A percentile compares a stretch with the other conserved stretches of the same genome.
phyloP scores from a whole-genome alignment of 1,140 invertebrate species.

The Lordiphosa collinella region DNA sequence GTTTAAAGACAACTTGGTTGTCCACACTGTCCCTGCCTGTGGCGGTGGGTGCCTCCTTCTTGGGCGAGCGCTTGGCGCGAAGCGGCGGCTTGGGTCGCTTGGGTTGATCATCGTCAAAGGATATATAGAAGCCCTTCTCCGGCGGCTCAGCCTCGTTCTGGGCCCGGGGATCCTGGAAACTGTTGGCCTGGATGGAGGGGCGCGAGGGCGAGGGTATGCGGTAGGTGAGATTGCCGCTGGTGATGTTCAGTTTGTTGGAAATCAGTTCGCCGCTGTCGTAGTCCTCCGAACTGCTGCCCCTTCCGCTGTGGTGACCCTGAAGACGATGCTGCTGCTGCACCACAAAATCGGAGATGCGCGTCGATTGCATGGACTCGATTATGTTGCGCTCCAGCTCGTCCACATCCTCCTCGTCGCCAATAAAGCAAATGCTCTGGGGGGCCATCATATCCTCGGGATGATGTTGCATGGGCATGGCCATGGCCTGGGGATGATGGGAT shows the following conservation, averaged over 20 bases:
- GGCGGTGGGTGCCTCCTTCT: slow-evolving; percentile 82
- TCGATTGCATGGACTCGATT: slow-evolving; percentile 73
- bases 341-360: slow-evolving; percentile 69
- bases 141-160: slow-evolving; percentile 80
- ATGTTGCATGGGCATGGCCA: slow-evolving; percentile 83
- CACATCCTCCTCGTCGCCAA: slow-evolving; percentile 84
- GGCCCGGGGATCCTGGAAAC: slow-evolving; percentile 83
- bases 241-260: slow-evolving; percentile 85
- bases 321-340: slow-evolving; percentile 59
- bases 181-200: slow-evolving; percentile 85
- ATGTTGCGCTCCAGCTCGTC: slow-evolving; percentile 77
- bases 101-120: slow-evolving; percentile 92
- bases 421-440: slow-evolving; percentile 95
- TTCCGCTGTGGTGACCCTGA: slow-evolving; percentile 60
- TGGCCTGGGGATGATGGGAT: slow-evolving; percentile 33
- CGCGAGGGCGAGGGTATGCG: slow-evolving; percentile 89
- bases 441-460: slow-evolving; percentile 81
- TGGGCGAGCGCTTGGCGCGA: slow-evolving; percentile 88
- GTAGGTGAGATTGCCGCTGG: slow-evolving; percentile 92
- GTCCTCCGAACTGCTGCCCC: slow-evolving; percentile 67
- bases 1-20: slow-evolving; percentile 65
- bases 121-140: slow-evolving; percentile 97
- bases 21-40: slow-evolving; percentile 75
- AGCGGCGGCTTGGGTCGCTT: slow-evolving; percentile 93
- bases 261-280: slow-evolving; percentile 71